A percentile compares a stretch with the other conserved stretches of the same genome.
phyloP scores from a whole-genome alignment of 2,113 vertebrate species.

The Brachyhypopomus occidentalis region DNA sequence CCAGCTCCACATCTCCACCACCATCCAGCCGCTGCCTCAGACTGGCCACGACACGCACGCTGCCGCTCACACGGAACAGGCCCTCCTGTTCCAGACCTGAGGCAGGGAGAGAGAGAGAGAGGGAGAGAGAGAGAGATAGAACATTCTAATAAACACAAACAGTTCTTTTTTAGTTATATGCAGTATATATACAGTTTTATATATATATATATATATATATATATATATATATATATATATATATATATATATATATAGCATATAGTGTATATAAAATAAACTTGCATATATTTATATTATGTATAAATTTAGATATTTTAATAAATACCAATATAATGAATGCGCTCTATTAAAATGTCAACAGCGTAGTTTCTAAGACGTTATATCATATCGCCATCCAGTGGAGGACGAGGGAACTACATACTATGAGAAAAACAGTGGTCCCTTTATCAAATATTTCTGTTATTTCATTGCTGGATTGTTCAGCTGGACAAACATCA shows the following conservation, averaged over 20 bases:
- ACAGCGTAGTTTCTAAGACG: not conserved
- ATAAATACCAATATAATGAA: not conserved
- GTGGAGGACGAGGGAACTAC: conserved; percentile 24
- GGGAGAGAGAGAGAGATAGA: not conserved
- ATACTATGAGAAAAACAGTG: not conserved
- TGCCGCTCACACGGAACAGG: conserved; percentile 90
- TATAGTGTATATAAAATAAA: too few species aligned
- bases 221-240: too few species aligned
- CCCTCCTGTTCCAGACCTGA: conserved; percentile 89
- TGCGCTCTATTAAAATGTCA: not conserved
- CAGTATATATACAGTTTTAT: too few species aligned
- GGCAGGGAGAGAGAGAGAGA: conserved; percentile 23
- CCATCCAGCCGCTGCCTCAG: conserved; percentile 81
- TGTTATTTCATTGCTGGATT: not conserved
- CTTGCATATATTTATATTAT: too few species aligned
- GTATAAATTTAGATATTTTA: not conserved
- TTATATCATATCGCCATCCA: conserved; percentile 25
- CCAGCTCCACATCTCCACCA: conserved; percentile 75
- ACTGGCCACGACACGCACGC: conserved; percentile 80
- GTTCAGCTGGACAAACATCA: not conserved
- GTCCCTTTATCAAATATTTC: not conserved
- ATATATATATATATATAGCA: too few species aligned
- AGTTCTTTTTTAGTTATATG: too few species aligned
- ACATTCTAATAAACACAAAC: too few species aligned
- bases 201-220: too few species aligned